phyloP scores from a whole-genome alignment of 2,888 invertebrate genomes.

The Yponomeuta sedellus region DNA sequence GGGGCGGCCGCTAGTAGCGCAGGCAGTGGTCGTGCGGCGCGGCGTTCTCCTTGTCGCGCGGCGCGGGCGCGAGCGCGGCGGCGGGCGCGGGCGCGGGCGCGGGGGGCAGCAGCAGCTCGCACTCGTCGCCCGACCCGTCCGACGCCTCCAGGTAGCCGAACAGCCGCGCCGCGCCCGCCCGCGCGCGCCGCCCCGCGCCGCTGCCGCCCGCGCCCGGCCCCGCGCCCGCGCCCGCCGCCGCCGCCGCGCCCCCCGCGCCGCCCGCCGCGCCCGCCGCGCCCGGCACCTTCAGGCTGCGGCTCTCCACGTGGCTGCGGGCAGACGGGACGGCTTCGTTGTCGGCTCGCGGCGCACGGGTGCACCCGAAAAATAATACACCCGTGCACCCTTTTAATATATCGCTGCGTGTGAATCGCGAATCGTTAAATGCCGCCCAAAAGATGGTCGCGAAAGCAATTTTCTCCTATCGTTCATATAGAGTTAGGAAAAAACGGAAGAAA shows the following conservation, averaged over 20 bases:
- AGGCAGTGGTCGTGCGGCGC: slow-evolving; percentile 69
- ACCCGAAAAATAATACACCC: too few relatives aligned
- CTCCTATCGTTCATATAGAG: too few relatives aligned
- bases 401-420: too few relatives aligned
- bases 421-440: too few relatives aligned
- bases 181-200: slow-evolving; percentile 31
- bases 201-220: slow-evolving; percentile 25
- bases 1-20: slow-evolving; percentile 45
- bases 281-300: slow-evolving; percentile 25
- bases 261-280: slow-evolving; percentile 40
- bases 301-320: slow-evolving; percentile 38
- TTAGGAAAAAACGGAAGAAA: too few relatives aligned
- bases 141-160: slow-evolving; percentile 85
- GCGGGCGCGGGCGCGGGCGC: slow-evolving; percentile 26
- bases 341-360: too few relatives aligned
- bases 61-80: slow-evolving; percentile 22
- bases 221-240: slow-evolving; percentile 14
- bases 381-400: too few relatives aligned
- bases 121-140: slow-evolving; percentile 80
- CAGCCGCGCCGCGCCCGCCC: slow-evolving; percentile 79
- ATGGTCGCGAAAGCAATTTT: too few relatives aligned
- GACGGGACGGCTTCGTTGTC: slow-evolving; percentile 57
- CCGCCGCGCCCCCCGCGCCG: slow-evolving; percentile 22
- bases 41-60: slow-evolving; percentile 64
- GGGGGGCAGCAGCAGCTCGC: slow-evolving; percentile 46